phyloP scores from a whole-genome alignment of 2,113 vertebrate genomes.

The Trinectes maculatus region DNA sequence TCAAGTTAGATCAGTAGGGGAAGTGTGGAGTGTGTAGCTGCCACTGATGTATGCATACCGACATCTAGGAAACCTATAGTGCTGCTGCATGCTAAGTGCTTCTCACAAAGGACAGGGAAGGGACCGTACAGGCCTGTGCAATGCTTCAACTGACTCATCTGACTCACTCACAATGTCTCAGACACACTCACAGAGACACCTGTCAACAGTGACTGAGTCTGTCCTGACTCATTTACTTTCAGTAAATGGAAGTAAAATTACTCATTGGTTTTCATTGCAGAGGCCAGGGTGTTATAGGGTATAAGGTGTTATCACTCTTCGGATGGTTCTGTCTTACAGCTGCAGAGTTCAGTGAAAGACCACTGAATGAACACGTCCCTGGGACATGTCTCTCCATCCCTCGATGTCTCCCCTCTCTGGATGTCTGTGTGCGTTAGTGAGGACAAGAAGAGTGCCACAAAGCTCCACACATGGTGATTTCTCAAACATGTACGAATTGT shows the following conservation, averaged over 20 bases:
- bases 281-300: too few species aligned
- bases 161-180: conserved; percentile 13
- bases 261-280: not conserved
- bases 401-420: not conserved
- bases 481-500: conserved; percentile 30
- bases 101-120: conserved; percentile 38
- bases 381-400: conserved; percentile 6
- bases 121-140: conserved; percentile 3
- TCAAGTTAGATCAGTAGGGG: conserved; percentile 43
- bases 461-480: conserved; percentile 49
- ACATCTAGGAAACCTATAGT: conserved; percentile 32
- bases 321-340: conserved; percentile 7
- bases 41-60: conserved; percentile 53
- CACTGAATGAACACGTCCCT: conserved; percentile 10
- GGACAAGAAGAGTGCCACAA: conserved; percentile 1
- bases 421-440: not conserved
- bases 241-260: conserved; percentile 41
- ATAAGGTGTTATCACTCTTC: conserved; percentile 21
- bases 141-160: conserved; percentile 37
- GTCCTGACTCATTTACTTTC: conserved; percentile 44
- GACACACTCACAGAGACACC: conserved; percentile 26
- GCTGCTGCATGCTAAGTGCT: conserved; percentile 24
- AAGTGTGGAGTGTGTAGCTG: conserved; percentile 42
- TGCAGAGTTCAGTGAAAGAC: conserved; percentile 19
- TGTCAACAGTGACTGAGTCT: conserved; percentile 16